Percentiles rank a stretch among this genome's conserved stretches.
Conservation (phyloP, 2,888 invertebrate species). For the Steinernema scapterisci region DNA sequence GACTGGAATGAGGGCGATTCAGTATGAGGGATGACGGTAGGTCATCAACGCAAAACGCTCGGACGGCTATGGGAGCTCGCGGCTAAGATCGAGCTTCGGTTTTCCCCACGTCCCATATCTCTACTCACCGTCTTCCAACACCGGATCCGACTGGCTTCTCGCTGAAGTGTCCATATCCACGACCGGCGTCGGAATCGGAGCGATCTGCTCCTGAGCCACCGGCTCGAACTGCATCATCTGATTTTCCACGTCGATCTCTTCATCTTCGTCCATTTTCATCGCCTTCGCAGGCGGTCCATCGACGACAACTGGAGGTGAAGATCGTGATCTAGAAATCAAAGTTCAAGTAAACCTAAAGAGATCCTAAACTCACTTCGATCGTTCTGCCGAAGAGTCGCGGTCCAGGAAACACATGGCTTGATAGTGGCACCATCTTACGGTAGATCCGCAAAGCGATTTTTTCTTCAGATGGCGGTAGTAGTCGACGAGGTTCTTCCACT, state of each 20-base stretch:
- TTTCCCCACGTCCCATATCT: too few species aligned
- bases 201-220: background rate
- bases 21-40: background rate
- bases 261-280: background rate
- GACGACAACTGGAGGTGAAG: background rate
- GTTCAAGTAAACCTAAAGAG: background rate
- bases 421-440: background rate
- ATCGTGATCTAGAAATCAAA: background rate
- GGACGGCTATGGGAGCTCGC: too few species aligned
- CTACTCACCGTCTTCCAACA: background rate
- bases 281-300: background rate
- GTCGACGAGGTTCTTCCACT: slow-evolving; percentile 19
- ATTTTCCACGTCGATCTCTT: background rate
- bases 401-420: slow-evolving; percentile 3
- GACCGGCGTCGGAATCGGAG: background rate
- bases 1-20: background rate
- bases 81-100: too few species aligned
- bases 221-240: background rate
- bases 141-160: background rate
- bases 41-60: too few species aligned
- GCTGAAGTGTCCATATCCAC: background rate
- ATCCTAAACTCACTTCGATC: background rate
- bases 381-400: background rate
- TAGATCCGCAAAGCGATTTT: background rate
- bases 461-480: slow-evolving; percentile 14